Percentiles rank a stretch among this genome's conserved stretches.
Evolutionary conservation across 2,888 invertebrate genomes (phyloP).

Genomic region (Platerodrilus igneus): DNA sequence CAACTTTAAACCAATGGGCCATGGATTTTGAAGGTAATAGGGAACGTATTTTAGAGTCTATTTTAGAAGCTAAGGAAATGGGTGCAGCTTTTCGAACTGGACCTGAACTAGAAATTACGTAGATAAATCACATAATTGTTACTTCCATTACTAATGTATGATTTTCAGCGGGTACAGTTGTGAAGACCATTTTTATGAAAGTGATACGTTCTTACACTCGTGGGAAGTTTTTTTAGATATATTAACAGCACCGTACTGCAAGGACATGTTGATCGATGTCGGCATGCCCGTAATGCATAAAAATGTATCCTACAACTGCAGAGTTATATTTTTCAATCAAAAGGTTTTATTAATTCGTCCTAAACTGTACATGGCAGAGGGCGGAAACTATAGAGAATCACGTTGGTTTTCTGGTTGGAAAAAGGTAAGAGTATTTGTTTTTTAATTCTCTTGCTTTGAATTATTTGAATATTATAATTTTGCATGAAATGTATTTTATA

Average conservation of each 20-base stretch:
- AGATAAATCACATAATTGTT: slow-evolving; percentile 34
- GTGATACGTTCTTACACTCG: slow-evolving; percentile 90
- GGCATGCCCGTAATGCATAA: slow-evolving; percentile 97
- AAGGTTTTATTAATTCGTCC: slow-evolving; percentile 90
- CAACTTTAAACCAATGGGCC: slow-evolving; percentile 97
- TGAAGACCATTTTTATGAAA: slow-evolving; percentile 95
- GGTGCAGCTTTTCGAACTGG: slow-evolving; percentile 90
- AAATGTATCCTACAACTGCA: slow-evolving; percentile 93
- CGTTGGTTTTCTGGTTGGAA: slow-evolving; percentile 95
- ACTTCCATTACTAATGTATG: slow-evolving; percentile 17
- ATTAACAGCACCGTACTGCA: slow-evolving; percentile 71
- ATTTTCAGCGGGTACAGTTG: slow-evolving; percentile 88
- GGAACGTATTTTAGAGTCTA: slow-evolving; percentile 85
- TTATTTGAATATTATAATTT: too few species aligned
- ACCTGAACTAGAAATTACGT: slow-evolving; percentile 94
- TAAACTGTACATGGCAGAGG: slow-evolving; percentile 87
- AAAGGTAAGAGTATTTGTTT: slow-evolving; percentile 53
- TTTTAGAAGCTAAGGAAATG: slow-evolving; percentile 80
- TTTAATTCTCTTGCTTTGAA: too few species aligned
- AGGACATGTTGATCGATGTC: slow-evolving; percentile 89
- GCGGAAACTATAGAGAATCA: slow-evolving; percentile 90
- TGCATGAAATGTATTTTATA: too few species aligned
- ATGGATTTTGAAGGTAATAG: slow-evolving; percentile 96
- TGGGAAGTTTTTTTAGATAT: slow-evolving; percentile 91
- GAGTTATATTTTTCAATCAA: slow-evolving; percentile 86